Conservation (phyloP, 2,888 invertebrate genomes). For the Ischnura elegans region DNA sequence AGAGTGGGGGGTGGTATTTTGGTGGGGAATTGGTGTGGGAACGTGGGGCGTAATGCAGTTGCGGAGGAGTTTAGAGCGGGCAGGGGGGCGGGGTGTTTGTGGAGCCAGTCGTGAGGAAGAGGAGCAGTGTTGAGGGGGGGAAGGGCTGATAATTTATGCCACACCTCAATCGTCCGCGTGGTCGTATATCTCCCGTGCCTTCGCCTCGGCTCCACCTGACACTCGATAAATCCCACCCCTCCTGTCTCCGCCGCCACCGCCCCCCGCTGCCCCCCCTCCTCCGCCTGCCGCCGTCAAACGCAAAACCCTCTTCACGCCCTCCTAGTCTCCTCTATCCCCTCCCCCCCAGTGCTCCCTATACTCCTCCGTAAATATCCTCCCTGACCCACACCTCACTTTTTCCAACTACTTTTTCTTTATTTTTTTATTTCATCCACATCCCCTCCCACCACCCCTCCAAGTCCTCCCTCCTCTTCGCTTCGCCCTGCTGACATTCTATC, state of each 20-base stretch:
- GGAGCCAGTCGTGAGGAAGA: not conserved
- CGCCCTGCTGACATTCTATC: not conserved
- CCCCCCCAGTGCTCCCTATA: not conserved
- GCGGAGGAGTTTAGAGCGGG: not conserved
- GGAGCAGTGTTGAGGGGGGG: not conserved
- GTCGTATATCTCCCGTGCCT: slow-evolving; percentile 59
- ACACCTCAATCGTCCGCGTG: slow-evolving; percentile 66
- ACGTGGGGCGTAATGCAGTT: slow-evolving; percentile 26
- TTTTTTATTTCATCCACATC: not conserved
- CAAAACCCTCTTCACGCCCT: not conserved
- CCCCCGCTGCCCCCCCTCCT: not conserved
- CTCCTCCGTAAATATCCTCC: not conserved
- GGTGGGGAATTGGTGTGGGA: not conserved
- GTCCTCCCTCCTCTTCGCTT: not conserved
- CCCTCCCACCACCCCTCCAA: not conserved
- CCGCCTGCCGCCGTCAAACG: not conserved
- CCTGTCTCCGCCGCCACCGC: not conserved
- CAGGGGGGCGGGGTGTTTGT: not conserved
- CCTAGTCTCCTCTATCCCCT: slow-evolving; percentile 12
- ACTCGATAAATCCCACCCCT: slow-evolving; percentile 65
- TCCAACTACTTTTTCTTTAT: not conserved
- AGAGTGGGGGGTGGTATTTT: not conserved
- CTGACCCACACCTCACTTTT: slow-evolving; percentile 36
- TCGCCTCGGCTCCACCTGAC: slow-evolving; percentile 66
- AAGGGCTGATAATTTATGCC: slow-evolving; percentile 65